Evolutionary conservation across 1,140 invertebrate species (phyloP), one percentile per base, ranked within the genome.

Genomic region (Olivierus martensii): DNA sequence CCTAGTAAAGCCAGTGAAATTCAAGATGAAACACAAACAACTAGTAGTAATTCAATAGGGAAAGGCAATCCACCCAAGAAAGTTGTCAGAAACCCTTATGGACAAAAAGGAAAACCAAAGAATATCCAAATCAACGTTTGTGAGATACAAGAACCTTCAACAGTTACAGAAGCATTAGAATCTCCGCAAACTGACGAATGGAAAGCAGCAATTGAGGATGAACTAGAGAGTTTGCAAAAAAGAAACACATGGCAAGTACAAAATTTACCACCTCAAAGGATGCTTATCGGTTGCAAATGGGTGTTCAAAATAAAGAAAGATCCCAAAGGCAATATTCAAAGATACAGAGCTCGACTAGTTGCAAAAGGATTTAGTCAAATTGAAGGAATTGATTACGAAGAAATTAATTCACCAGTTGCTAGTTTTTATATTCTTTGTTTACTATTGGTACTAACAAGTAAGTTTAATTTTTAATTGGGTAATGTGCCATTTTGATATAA

Each of bases 171-270:
- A 54, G 66, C 69, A 18, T 34, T 68, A 18, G 46, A 37, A 42
- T 52, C 35, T 48, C 18, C 37, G 34, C 61, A 70, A 19, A 12
- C 39, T 11, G 52, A 59, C n/a, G 41, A 61, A 28, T 71, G 71
- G 69, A 56, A 60, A 52, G 39, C 52, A 49, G 71, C 68, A 15
- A 68, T 70, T 50, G 21, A 67, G 9, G 63, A 62, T 21, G 68
- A 73, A 59, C 58, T 69, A 9, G 34, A 62, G 3, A 51, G 63
- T 14, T 57, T 66, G n/a, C 47, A 56, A 10, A 62, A 67, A 50
- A 66, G 69, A 57, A 56, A 67, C 36, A 67, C 66, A 15, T 72
- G 66, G 65, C 51, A 58, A 10, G 0, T 69, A 10, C 58, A 62
- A 5, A 39, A 63, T 12, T 55, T 60, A 48, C 66, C 63, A 37